A percentile compares a stretch with the other conserved stretches of the same genome.
These are phyloP conservation scores for Brachionus paranguensis DNA, from an alignment of 1,140 invertebrate genomes.

Conservation along the genomic window DNA sequence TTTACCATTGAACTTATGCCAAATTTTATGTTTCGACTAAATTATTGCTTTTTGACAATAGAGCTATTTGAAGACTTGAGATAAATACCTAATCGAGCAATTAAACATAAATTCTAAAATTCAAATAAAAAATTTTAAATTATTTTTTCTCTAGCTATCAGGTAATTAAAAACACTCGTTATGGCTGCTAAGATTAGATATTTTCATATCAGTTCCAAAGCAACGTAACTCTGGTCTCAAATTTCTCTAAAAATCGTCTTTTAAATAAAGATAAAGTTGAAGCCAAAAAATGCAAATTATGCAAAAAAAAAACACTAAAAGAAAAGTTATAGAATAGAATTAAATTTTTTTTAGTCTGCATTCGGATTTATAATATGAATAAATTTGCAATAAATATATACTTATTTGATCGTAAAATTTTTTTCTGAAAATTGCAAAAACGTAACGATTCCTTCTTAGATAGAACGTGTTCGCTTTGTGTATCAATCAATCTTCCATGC, in stretches of 20 bases:
- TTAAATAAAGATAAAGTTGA: slow-evolving; percentile 4
- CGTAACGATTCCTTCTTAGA: neutral
- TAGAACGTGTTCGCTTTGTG: neutral
- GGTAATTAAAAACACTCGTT: neutral
- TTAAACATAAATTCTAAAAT: slow-evolving; percentile 22
- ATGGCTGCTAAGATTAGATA: slow-evolving; percentile 13
- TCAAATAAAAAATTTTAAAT: neutral
- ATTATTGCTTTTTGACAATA: neutral
- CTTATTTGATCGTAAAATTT: neutral
- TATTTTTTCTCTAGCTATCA: neutral
- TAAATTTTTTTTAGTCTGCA: neutral
- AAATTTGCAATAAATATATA: neutral
- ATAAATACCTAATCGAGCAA: slow-evolving; percentile 20
- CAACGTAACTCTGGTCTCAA: neutral
- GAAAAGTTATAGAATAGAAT: neutral
- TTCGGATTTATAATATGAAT: neutral
- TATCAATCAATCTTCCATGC: neutral
- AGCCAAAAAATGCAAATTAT: slow-evolving; percentile 21
- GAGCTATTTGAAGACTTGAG: slow-evolving; percentile 4
- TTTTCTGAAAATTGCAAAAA: neutral
- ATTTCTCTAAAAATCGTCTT: neutral
- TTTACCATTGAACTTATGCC: slow-evolving; percentile 30
- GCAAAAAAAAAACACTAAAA: slow-evolving; percentile 4
- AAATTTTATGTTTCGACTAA: slow-evolving; percentile 2
- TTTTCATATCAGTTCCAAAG: slow-evolving; percentile 15